Conservation (phyloP, 1,140 invertebrate genomes). For the Rhopalosiphum maidis region DNA sequence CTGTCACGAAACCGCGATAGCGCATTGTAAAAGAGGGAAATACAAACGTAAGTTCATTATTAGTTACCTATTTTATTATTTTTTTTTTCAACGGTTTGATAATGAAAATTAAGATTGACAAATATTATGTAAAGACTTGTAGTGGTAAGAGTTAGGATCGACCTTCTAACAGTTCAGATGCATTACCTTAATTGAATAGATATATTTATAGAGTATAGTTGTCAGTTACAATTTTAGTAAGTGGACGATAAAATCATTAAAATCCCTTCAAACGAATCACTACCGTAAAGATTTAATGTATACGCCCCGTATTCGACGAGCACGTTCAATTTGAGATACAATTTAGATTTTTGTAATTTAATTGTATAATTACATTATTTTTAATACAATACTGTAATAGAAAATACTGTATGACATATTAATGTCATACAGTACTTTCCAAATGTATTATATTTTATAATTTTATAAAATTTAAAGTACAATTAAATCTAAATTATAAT, state of each 20-base stretch:
- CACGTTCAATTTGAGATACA: background rate
- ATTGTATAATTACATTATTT: background rate
- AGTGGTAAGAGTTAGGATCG: background rate
- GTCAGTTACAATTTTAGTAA: background rate
- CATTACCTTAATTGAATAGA: conserved; percentile 25
- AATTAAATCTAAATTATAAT: background rate
- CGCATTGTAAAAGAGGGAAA: background rate
- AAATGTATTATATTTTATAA: background rate
- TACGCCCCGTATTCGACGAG: background rate
- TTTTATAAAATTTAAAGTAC: background rate
- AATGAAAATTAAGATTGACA: background rate
- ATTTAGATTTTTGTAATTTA: background rate
- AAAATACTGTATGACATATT: too few species aligned
- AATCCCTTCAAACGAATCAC: background rate
- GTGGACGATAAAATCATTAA: background rate
- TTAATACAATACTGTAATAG: too few species aligned
- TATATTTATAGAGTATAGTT: background rate
- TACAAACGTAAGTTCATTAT: background rate
- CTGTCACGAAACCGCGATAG: background rate
- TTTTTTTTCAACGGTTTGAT: background rate
- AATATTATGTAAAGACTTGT: background rate
- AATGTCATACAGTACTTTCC: background rate
- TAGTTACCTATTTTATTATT: background rate
- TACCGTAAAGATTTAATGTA: background rate
- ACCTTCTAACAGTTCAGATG: background rate